Conservation (phyloP, 2,797 vertebrate species). For the Sebastolobus altivelis region DNA sequence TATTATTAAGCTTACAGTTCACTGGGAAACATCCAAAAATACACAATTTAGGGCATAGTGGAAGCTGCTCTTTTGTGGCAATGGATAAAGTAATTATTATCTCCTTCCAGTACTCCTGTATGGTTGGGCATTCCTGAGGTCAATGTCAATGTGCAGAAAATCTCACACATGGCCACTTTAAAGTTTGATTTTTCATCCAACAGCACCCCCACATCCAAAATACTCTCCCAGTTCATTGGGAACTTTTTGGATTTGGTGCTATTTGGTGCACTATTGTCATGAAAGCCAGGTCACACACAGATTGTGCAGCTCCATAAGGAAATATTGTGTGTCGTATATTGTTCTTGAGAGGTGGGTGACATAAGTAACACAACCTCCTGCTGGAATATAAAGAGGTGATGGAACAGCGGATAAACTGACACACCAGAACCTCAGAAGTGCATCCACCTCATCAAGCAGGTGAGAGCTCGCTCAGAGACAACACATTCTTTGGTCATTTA, state of each 20-base stretch:
- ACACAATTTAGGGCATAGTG: no score
- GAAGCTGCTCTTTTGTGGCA: no score
- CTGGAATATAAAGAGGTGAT: conserved; percentile 45
- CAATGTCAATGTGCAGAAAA: background rate
- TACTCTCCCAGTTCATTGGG: background rate
- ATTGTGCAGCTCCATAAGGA: background rate
- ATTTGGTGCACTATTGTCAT: background rate
- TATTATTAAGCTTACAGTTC: no score
- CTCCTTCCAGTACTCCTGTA: no score
- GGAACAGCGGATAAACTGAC: conserved; percentile 5
- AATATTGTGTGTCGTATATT: background rate
- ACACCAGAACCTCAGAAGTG: background rate
- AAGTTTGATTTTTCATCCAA: background rate
- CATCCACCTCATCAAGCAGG: conserved; percentile 6
- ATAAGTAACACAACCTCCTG: conserved; percentile 45
- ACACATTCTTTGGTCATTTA: background rate
- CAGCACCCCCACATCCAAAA: background rate
- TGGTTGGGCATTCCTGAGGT: no score
- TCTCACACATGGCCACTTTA: no score
- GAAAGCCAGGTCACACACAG: background rate
- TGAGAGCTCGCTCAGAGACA: conserved; percentile 4
- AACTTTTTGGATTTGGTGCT: background rate
- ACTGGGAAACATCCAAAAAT: no score
- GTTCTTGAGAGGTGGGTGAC: conserved; percentile 13
- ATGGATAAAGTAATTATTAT: no score